A percentile compares a stretch with the other conserved stretches of the same genome.
phyloP scores from a whole-genome alignment of 2,797 vertebrate genomes.

The Eidolon dupreanum region DNA sequence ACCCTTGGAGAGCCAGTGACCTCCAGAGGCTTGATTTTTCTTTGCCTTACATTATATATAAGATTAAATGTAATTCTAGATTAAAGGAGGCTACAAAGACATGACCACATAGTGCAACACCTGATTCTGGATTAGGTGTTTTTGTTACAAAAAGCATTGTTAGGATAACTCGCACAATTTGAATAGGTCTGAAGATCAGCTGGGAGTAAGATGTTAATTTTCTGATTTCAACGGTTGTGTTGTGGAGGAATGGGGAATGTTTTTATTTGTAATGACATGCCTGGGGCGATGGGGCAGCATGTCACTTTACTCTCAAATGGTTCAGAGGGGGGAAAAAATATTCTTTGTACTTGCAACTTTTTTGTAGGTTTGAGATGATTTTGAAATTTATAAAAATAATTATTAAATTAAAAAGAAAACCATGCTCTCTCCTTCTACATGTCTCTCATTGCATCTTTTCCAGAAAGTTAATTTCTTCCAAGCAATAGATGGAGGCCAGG shows the following conservation, averaged over 20 bases:
- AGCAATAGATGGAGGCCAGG: not conserved
- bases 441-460: not conserved
- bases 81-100: not conserved
- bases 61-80: not conserved
- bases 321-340: not conserved
- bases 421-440: not conserved
- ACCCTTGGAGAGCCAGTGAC: not conserved
- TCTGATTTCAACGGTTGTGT: not conserved
- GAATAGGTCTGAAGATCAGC: not conserved
- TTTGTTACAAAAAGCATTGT: not conserved
- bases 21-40: not conserved
- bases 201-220: not conserved
- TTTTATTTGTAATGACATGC: not conserved
- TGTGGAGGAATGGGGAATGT: not conserved
- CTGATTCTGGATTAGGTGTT: not conserved
- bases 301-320: not conserved
- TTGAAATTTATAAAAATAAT: not conserved
- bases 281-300: accelerated
- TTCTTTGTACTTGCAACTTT: not conserved
- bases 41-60: not conserved
- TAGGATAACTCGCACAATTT: not conserved
- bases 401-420: not conserved
- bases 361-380: constrained; percentile 5
- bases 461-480: not conserved
- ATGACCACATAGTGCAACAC: not conserved